phyloP scores from a whole-genome alignment of 2,113 vertebrate genomes.

The Typhlomys cinereus region DNA sequence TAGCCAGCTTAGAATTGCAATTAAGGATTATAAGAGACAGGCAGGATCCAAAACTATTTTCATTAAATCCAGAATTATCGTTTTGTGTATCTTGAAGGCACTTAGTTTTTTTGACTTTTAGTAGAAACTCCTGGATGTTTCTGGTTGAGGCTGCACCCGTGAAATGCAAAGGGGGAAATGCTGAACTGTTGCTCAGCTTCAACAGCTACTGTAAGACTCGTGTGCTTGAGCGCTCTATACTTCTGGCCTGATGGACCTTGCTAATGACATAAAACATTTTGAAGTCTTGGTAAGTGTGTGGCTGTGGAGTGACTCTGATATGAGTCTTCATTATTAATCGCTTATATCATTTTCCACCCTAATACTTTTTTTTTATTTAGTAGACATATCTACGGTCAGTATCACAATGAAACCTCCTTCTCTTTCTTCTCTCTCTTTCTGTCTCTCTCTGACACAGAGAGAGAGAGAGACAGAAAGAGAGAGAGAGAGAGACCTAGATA shows the following conservation, averaged over 20 bases:
- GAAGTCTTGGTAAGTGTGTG: not conserved
- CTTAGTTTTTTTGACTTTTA: conserved; percentile 6
- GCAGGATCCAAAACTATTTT: not conserved
- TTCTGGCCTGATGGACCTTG: conserved; percentile 39
- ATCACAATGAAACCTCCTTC: not conserved
- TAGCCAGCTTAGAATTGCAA: not conserved
- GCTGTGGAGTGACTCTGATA: conserved; percentile 43
- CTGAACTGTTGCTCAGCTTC: conserved; percentile 63
- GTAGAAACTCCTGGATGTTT: not conserved
- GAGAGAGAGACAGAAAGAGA: no score
- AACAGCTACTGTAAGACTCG: conserved; percentile 45
- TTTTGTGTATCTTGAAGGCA: not conserved
- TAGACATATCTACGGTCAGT: not conserved
- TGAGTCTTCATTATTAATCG: conserved; percentile 32
- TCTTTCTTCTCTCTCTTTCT: no score
- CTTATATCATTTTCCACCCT: not conserved
- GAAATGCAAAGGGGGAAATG: conserved; percentile 33
- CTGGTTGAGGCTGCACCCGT: conserved; percentile 30
- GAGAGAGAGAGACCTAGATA: not conserved
- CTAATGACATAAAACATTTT: conserved; percentile 63
- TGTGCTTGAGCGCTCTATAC: conserved; percentile 45
- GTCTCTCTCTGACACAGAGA: no score
- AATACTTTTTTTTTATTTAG: not conserved
- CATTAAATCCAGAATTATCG: not conserved
- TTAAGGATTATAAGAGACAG: not conserved